Percentiles rank a stretch among this genome's conserved stretches.
These are phyloP conservation scores for Drosophila lacertosa DNA, from an alignment of 1,140 invertebrate genomes.

Conservation along the genomic window DNA sequence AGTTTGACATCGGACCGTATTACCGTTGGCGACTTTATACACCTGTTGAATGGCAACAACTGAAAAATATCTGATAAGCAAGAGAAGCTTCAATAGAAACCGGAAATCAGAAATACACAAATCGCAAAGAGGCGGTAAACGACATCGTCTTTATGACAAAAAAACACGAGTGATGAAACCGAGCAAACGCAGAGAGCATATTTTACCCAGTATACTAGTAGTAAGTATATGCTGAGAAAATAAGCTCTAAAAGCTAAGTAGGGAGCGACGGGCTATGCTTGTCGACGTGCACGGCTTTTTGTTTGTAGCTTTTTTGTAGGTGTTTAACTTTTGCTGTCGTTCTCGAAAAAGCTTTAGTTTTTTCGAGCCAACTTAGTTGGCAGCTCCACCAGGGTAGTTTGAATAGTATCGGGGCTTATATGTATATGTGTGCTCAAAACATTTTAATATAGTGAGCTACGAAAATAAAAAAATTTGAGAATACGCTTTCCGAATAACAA, in stretches of 20 bases:
- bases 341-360: conserved; percentile 10
- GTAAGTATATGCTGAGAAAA: conserved; percentile 9
- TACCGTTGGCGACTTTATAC: conserved; percentile 6
- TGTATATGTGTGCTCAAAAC: background rate
- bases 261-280: conserved; percentile 8
- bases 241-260: conserved; percentile 28
- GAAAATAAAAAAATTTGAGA: background rate
- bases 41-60: conserved; percentile 42
- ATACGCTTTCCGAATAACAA: background rate
- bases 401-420: background rate
- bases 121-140: conserved; percentile 7
- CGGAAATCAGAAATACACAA: conserved; percentile 33
- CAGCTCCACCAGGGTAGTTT: conserved; percentile 7
- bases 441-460: conserved; percentile 6
- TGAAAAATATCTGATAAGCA: conserved; percentile 26
- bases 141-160: conserved; percentile 25
- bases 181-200: conserved; percentile 20
- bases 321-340: background rate
- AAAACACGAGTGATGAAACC: conserved; percentile 25
- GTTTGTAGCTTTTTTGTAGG: conserved; percentile 14
- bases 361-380: background rate
- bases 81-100: conserved; percentile 23
- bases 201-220: conserved; percentile 7
- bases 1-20: background rate
- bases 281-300: conserved; percentile 4